These are phyloP conservation scores for Megalops atlanticus DNA, from an alignment of 2,113 vertebrate species.

Conservation along the genomic window DNA sequence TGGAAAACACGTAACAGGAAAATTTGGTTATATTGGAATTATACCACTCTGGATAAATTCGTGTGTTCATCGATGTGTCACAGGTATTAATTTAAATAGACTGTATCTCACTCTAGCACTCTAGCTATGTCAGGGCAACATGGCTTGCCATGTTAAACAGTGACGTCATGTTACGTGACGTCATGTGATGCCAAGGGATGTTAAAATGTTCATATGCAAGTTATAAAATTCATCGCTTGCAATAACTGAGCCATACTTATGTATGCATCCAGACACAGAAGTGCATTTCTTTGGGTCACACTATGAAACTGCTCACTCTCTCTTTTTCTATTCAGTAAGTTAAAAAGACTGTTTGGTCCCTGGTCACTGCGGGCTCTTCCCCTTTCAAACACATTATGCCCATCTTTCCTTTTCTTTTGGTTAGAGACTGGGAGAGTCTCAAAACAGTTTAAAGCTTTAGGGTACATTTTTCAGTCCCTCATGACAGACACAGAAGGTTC, in stretches of 20 bases:
- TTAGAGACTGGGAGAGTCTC: constrained; percentile 32
- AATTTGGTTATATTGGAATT: too few relatives aligned
- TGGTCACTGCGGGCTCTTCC: not conserved
- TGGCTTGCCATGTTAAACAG: too few relatives aligned
- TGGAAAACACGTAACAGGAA: too few relatives aligned
- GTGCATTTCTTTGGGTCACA: not conserved
- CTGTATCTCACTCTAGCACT: not conserved
- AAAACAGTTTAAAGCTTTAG: constrained; percentile 64
- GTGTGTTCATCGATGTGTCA: not conserved
- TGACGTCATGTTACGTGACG: too few relatives aligned
- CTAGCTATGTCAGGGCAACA: not conserved
- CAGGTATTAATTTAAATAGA: not conserved
- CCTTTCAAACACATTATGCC: constrained; percentile 21
- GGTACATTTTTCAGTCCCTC: constrained; percentile 39
- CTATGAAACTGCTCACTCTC: not conserved
- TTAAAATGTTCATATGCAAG: too few relatives aligned
- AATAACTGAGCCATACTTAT: not conserved
- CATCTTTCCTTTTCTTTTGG: constrained; percentile 40
- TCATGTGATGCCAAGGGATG: too few relatives aligned
- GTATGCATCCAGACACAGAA: not conserved
- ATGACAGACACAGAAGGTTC: constrained; percentile 32
- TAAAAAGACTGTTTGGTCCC: not conserved
- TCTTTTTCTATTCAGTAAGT: not conserved
- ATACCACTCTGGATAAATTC: not conserved
- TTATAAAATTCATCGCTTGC: too few relatives aligned